Conservation (phyloP, 2,888 invertebrate species). For the Atrina japonica region DNA sequence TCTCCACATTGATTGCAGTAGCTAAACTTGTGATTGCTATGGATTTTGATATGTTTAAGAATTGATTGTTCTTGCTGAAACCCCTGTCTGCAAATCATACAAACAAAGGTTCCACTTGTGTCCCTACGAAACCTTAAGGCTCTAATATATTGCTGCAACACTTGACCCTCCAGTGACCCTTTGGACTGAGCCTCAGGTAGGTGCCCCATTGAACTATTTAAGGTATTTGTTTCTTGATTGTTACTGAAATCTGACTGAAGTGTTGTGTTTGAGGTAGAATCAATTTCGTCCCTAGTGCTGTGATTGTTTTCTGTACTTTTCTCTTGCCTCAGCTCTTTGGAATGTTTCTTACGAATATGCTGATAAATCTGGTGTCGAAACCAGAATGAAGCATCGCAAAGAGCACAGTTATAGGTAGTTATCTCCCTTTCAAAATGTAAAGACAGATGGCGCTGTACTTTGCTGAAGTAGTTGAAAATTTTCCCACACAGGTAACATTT, state of each 20-base stretch:
- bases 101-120: constrained; percentile 59
- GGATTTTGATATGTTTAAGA: constrained; percentile 79
- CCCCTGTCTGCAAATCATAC: constrained; percentile 78
- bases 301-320: too few species aligned
- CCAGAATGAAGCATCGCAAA: constrained; percentile 75
- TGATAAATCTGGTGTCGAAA: constrained; percentile 72
- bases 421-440: constrained; percentile 74
- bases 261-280: constrained; percentile 26
- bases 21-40: constrained; percentile 79
- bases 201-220: too few species aligned
- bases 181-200: too few species aligned
- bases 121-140: constrained; percentile 38
- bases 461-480: constrained; percentile 72
- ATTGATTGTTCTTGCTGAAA: constrained; percentile 78
- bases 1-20: constrained; percentile 78
- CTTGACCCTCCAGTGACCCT: too few species aligned
- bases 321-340: constrained; percentile 18
- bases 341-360: constrained; percentile 62
- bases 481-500: constrained; percentile 79
- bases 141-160: background rate
- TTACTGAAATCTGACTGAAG: background rate
- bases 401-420: constrained; percentile 71
- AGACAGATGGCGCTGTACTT: constrained; percentile 77
- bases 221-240: too few species aligned
- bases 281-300: background rate